phyloP scores from a whole-genome alignment of 1,140 invertebrate species.

The Drosophila obscura region DNA sequence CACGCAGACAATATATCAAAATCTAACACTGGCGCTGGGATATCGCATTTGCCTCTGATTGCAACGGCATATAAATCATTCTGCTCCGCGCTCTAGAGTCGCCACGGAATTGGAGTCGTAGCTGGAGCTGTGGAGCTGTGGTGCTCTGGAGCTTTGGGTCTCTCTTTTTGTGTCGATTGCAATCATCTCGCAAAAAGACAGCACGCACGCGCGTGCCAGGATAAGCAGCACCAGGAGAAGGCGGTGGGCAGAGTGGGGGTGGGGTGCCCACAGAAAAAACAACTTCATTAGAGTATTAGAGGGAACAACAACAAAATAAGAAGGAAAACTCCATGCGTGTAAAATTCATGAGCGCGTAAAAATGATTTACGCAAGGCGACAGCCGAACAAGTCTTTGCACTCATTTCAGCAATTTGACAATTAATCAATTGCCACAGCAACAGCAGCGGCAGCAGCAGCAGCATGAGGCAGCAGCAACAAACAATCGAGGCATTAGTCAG shows the following conservation, averaged over 20 bases:
- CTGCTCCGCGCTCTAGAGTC: slow-evolving; percentile 19
- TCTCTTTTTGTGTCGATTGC: slow-evolving; percentile 66
- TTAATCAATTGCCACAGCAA: slow-evolving; percentile 73
- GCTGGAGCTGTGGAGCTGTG: slow-evolving; percentile 12
- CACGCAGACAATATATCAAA: slow-evolving; percentile 69
- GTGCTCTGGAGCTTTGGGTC: slow-evolving; percentile 5
- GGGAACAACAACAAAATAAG: background rate
- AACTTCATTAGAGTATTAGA: slow-evolving; percentile 65
- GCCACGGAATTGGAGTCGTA: slow-evolving; percentile 1
- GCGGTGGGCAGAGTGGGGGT: background rate
- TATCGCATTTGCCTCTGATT: slow-evolving; percentile 74
- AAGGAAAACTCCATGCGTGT: slow-evolving; percentile 36
- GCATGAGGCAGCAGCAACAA: slow-evolving; percentile 20
- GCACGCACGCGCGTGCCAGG: slow-evolving; percentile 75
- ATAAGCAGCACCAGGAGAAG: slow-evolving; percentile 24
- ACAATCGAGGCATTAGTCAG: slow-evolving; percentile 70
- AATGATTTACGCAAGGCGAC: slow-evolving; percentile 76
- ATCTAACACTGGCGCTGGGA: slow-evolving; percentile 71
- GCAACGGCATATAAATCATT: slow-evolving; percentile 74
- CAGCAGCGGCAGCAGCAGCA: slow-evolving; percentile 36
- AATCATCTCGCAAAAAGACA: slow-evolving; percentile 69
- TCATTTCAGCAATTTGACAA: slow-evolving; percentile 82
- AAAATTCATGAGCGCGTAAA: slow-evolving; percentile 36
- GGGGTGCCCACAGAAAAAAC: slow-evolving; percentile 25
- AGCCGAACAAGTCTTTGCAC: slow-evolving; percentile 79